phyloP scores from a whole-genome alignment of 2,113 vertebrate genomes.

The Rallus limicola region DNA sequence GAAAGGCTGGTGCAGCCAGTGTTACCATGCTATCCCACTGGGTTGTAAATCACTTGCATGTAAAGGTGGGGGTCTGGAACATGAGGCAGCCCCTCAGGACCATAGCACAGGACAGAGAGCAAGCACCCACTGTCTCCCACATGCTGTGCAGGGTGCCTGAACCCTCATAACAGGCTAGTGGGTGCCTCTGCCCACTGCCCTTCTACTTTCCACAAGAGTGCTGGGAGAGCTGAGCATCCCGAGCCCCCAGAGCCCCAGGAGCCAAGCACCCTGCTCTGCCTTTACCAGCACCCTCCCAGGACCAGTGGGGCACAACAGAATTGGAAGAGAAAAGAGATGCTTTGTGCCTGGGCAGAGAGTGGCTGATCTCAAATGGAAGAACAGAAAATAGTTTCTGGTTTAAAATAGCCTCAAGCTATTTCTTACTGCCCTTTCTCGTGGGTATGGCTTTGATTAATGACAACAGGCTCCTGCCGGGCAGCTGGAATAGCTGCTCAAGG shows the following conservation, averaged over 20 bases:
- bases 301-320: not conserved
- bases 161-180: not conserved
- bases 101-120: not conserved
- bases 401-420: not conserved
- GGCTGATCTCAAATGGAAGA: not conserved
- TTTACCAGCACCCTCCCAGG: not conserved
- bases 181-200: not conserved
- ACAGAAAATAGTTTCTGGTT: not conserved
- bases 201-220: not conserved
- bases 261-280: not conserved
- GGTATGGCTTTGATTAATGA: not conserved
- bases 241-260: not conserved
- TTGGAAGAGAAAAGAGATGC: not conserved
- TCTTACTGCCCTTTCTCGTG: not conserved
- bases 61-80: accelerated
- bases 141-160: not conserved
- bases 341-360: not conserved
- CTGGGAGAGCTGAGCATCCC: not conserved
- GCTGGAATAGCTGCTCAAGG: not conserved
- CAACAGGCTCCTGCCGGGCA: not conserved
- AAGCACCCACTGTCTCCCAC: accelerated
- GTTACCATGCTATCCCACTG: not conserved
- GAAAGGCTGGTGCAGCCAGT: not conserved
- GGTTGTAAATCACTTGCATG: not conserved
- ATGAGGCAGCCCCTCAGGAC: accelerated